Base-by-base conservation (phyloP, 1,140 invertebrate genomes). In the Lepidostoma basale region DNA sequence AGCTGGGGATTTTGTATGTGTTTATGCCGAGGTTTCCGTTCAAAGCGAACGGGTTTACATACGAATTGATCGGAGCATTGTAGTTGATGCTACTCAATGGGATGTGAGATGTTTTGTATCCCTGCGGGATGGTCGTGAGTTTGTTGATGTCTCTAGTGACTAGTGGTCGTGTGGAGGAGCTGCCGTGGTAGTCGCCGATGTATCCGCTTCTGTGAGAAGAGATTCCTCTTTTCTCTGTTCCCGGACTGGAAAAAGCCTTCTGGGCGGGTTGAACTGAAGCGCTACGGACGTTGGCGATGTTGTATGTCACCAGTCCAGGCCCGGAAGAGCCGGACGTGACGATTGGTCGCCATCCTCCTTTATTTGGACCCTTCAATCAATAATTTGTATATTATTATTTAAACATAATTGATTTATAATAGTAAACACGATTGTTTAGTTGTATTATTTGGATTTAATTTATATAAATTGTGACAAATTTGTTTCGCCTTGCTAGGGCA, bases 341-440 rank as follows among this genome's bases (percentile, higher is more conserved):
- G 0, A 83, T 81, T 22, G 81, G 82, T 69, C 82, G 74, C 82
- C 82, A 83, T 26, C 82, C 82, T 54, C 80, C 76, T 75, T 82
- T 83, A 20, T 56, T 56, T 36, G 52, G 52, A 18, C 30, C 52
- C 52, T 56, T n/a, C n/a, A n/a, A n/a, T n/a, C n/a, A n/a, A n/a
- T n/a, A n/a, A n/a, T n/a, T n/a, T 36, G n/a, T 36, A 36, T 6
- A 36, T 8, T 36, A 36, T 36, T 36, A 36, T 36, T 36, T 8
- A 36, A 8, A 8, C n/a, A 36, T 36, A 36, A n/a, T 8, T n/a
- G n/a, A n/a, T n/a, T n/a, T n/a, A n/a, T n/a, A n/a, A n/a, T n/a
- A n/a, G n/a, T n/a, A n/a, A n/a, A n/a, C n/a, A n/a, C n/a, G n/a
- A n/a, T n/a, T n/a, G n/a, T n/a, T n/a, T n/a, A n/a, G n/a, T n/a